These are phyloP conservation scores for Sphyrna mokarran DNA, from an alignment of 2,113 vertebrate genomes.

Conservation along the genomic window DNA sequence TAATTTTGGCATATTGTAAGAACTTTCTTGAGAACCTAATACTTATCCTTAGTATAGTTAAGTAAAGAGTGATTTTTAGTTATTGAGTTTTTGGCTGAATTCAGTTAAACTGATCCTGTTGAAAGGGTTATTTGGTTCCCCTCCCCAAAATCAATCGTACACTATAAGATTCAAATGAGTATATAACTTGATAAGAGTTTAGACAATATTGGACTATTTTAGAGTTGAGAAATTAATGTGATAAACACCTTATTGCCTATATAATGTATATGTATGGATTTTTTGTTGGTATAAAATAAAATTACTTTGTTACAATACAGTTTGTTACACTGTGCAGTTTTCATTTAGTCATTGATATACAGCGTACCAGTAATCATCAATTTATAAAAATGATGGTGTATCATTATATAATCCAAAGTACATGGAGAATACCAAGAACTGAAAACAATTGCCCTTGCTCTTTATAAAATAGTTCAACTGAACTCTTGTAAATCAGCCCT, in stretches of 20 bases:
- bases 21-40: constrained; percentile 3
- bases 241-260: neutral
- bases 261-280: neutral
- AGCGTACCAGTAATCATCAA: neutral
- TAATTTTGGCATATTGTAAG: neutral
- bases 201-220: neutral
- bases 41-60: neutral
- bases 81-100: neutral
- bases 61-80: neutral
- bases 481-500: neutral
- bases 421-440: neutral
- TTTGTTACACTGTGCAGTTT: neutral
- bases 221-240: neutral
- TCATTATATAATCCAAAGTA: neutral
- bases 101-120: neutral
- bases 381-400: neutral
- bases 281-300: neutral
- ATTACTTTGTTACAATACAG: neutral
- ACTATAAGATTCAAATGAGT: neutral
- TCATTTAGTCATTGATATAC: neutral
- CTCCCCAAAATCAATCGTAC: neutral
- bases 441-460: neutral
- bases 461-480: neutral
- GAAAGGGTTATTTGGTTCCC: neutral
- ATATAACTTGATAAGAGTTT: neutral